Conservation (phyloP, 1,140 invertebrate genomes). For the Lasaia peninsularis region DNA sequence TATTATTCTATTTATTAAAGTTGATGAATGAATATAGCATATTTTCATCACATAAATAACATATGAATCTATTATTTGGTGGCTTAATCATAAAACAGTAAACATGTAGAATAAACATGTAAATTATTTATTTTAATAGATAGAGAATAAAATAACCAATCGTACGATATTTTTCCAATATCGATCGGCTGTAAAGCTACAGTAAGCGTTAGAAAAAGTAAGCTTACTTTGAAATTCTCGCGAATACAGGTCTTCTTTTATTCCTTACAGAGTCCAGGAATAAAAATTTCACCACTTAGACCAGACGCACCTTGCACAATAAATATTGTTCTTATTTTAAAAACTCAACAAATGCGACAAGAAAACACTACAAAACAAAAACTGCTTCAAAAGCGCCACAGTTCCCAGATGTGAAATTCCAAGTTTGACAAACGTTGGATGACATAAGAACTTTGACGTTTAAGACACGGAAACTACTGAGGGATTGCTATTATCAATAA, state of each 20-base stretch:
- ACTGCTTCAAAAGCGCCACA: constrained; percentile 39
- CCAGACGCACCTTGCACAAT: constrained; percentile 19
- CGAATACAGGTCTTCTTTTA: not conserved
- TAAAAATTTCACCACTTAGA: constrained; percentile 10
- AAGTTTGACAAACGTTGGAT: not conserved
- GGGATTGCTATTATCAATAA: too few relatives aligned
- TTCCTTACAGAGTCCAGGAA: constrained; percentile 1
- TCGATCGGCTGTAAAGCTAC: constrained; percentile 55
- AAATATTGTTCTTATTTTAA: constrained; percentile 23
- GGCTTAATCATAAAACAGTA: too few relatives aligned
- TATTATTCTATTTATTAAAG: too few relatives aligned
- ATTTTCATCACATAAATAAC: too few relatives aligned
- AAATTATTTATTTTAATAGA: not conserved
- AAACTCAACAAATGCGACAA: constrained; percentile 37
- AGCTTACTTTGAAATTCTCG: constrained; percentile 38
- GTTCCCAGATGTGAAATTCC: not conserved
- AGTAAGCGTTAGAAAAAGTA: constrained; percentile 36
- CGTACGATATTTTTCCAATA: constrained; percentile 56
- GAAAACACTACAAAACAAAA: constrained; percentile 29
- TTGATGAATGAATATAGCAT: too few relatives aligned
- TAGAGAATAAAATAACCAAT: constrained; percentile 26
- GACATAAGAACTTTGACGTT: not conserved
- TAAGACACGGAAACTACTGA: not conserved
- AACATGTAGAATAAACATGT: too few relatives aligned
- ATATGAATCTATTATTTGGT: too few relatives aligned